Percentiles rank a stretch among this genome's conserved stretches.
Conservation (phyloP, 2,797 vertebrate species). For the Paguma larvata region DNA sequence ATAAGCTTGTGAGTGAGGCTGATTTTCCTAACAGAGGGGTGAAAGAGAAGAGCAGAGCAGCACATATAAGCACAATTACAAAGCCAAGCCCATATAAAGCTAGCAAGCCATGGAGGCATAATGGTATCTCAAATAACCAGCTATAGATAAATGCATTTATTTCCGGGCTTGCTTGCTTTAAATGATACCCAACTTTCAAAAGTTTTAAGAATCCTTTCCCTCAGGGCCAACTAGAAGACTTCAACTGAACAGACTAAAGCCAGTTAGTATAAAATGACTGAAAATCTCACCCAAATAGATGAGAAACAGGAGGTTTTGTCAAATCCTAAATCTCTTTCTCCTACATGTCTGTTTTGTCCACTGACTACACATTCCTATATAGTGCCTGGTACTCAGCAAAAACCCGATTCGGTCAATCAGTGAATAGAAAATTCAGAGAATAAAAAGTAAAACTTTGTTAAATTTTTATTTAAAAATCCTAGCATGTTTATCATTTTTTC, state of each 20-base stretch:
- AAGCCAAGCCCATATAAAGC: background rate
- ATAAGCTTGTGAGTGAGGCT: background rate
- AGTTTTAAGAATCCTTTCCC: background rate
- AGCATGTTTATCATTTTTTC: background rate
- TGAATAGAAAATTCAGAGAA: background rate
- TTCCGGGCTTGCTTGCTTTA: background rate
- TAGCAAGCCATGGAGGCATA: background rate
- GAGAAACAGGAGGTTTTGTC: background rate
- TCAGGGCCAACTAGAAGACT: background rate
- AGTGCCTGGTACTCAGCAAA: background rate
- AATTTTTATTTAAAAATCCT: slow-evolving; percentile 1
- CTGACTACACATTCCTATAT: background rate
- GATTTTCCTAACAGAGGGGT: background rate
- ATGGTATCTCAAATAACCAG: background rate
- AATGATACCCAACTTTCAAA: background rate
- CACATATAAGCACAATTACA: background rate
- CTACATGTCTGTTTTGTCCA: background rate
- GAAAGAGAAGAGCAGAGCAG: background rate
- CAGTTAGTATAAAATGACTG: background rate
- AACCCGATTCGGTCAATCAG: background rate
- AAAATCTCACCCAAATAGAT: background rate
- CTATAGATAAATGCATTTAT: background rate
- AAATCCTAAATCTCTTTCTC: background rate
- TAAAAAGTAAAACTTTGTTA: background rate
- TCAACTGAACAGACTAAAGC: background rate